Evolutionary conservation across 64 coral and sea anemone genomes (phyloP), one percentile per base, ranked within the genome.

Genomic region (Acropora yongei): DNA sequence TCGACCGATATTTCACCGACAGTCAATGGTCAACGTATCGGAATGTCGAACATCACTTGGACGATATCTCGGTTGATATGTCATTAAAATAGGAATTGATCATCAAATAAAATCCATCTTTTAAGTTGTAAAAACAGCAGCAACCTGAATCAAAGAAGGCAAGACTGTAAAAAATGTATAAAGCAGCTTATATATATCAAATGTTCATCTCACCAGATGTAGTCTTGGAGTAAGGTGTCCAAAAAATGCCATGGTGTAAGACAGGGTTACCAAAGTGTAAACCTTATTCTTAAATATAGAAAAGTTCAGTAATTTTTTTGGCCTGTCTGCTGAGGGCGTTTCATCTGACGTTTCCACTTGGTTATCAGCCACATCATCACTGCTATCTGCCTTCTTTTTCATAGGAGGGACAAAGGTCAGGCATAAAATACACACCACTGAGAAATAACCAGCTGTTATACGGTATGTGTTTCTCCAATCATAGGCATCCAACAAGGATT

Each of bases 401-500:
- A 93, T 58, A 20, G 72, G 11, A 49, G 75, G 82, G 87, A 65
- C 61, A 72, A 93, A 93, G 3, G 75, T 78, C 20, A 75, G 41
- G 17, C 58, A 50, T 6, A 93, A 12, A 0, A 88, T 3, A 11
- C 82, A 87, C 67, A 87, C 66, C 76, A 51, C 47, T 40, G 84
- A 57, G 49, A 78, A 72, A 40, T 88, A 88, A 20, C 42, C 91
- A 47, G 91, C 91, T 14, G 75, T 84, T 20, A 66, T 71, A 41
- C 74, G 83, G 51, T 87, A 87, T 10, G 91, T 93, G 12, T 86
- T 67, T 79, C 63, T 79, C 77, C 72, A 80, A 12, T 86, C 74
- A 41, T 50, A 76, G 30, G 42, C 61, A 6, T 79, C 75, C 49
- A 86, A 46, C n/a, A 93, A 86, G 41, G 63, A 57, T 88, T 93